Conservation (phyloP, 2,888 invertebrate genomes). For the Chrysolina haemoptera region DNA sequence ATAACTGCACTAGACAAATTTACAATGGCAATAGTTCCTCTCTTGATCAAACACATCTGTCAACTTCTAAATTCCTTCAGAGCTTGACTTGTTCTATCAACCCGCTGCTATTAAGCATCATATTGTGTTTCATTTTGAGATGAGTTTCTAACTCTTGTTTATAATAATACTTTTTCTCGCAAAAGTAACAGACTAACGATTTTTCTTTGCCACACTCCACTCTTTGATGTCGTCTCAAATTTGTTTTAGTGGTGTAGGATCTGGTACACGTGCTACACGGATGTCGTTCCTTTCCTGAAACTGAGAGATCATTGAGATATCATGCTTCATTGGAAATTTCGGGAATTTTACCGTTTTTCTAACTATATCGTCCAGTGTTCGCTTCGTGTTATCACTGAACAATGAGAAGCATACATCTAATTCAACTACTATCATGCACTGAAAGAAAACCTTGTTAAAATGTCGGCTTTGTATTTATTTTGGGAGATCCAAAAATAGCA, state of each 20-base stretch:
- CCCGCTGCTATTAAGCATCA: slow-evolving; percentile 5
- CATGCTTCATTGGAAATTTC: neutral
- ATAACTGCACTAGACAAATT: neutral
- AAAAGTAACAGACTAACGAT: slow-evolving; percentile 51
- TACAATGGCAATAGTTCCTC: too few species aligned
- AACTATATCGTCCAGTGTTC: slow-evolving; percentile 5
- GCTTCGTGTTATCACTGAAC: neutral
- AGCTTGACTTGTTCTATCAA: slow-evolving; percentile 4
- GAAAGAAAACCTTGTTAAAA: neutral
- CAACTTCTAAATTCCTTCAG: neutral
- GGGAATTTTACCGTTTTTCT: neutral
- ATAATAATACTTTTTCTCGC: slow-evolving; percentile 59
- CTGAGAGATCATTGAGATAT: neutral
- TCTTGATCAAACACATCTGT: too few species aligned
- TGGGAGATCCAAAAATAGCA: too few species aligned
- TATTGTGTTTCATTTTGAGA: slow-evolving; percentile 51
- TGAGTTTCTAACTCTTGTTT: slow-evolving; percentile 59
- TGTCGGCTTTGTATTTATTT: too few species aligned
- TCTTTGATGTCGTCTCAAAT: slow-evolving; percentile 80
- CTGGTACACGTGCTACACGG: slow-evolving; percentile 75
- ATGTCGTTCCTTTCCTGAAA: slow-evolving; percentile 7
- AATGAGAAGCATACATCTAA: slow-evolving; percentile 1
- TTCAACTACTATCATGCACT: slow-evolving; percentile 8
- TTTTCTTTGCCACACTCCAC: slow-evolving; percentile 77
- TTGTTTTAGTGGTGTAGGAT: slow-evolving; percentile 81